Percentiles rank a stretch among this genome's conserved stretches.
These are phyloP conservation scores for Dinothrombium tinctorium DNA, from an alignment of 1,140 invertebrate species.

Conservation along the genomic window DNA sequence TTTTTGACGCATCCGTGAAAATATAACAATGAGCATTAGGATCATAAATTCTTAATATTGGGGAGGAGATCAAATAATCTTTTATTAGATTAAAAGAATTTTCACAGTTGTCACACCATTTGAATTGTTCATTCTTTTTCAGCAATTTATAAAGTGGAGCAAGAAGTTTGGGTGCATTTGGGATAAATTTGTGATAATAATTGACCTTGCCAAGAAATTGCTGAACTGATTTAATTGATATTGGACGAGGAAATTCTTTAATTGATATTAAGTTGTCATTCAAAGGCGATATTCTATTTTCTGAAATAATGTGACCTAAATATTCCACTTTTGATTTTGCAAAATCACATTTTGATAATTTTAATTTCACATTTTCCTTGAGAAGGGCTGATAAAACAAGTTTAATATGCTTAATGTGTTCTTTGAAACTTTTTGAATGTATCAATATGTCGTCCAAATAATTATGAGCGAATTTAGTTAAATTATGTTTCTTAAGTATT, in stretches of 20 bases:
- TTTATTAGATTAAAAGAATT: constrained; percentile 21
- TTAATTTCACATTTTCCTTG: constrained; percentile 7
- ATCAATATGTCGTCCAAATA: constrained; percentile 13
- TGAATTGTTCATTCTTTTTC: constrained; percentile 20
- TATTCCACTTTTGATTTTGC: constrained; percentile 3
- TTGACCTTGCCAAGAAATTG: constrained; percentile 15
- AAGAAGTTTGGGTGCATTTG: constrained; percentile 16
- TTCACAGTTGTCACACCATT: constrained; percentile 18
- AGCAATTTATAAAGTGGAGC: constrained; percentile 20
- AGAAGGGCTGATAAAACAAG: constrained; percentile 1
- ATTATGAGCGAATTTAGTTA: constrained; percentile 2
- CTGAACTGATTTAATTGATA: background rate
- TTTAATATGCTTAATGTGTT: constrained; percentile 8
- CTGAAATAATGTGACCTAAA: constrained; percentile 8
- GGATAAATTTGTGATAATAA: constrained; percentile 19
- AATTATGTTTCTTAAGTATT: constrained; percentile 15
- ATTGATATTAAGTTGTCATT: constrained; percentile 6
- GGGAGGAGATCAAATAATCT: constrained; percentile 11
- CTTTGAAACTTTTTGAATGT: constrained; percentile 9
- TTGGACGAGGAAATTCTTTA: background rate
- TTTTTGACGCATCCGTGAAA: constrained; percentile 18
- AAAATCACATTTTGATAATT: constrained; percentile 11
- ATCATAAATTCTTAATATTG: constrained; percentile 15
- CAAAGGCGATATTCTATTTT: constrained; percentile 5
- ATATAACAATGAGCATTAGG: constrained; percentile 11